These are phyloP conservation scores for Apolygus lucorum DNA, from an alignment of 1,140 invertebrate species.

Conservation along the genomic window DNA sequence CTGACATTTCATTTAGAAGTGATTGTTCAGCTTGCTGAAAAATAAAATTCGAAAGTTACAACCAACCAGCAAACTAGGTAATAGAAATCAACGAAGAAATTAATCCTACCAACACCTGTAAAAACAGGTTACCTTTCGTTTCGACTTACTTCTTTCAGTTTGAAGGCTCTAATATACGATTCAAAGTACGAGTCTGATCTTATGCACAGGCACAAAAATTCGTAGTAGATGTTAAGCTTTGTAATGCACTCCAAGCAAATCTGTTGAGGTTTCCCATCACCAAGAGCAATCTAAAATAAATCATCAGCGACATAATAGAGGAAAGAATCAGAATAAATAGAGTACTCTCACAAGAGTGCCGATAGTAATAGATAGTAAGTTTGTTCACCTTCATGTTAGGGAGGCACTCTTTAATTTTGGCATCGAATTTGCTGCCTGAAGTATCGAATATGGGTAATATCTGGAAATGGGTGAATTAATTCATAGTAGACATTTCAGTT, in stretches of 20 bases:
- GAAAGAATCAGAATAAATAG: neutral
- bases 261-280: conserved; percentile 33
- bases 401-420: conserved; percentile 22
- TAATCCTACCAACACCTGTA: too few relatives aligned
- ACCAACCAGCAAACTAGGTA: too few relatives aligned
- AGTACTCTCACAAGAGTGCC: neutral
- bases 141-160: neutral
- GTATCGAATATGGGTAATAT: conserved; percentile 24
- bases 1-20: too few relatives aligned
- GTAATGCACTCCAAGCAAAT: conserved; percentile 32
- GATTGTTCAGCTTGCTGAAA: too few relatives aligned
- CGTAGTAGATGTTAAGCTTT: conserved; percentile 32
- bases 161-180: conserved; percentile 14
- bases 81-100: too few relatives aligned
- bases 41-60: too few relatives aligned
- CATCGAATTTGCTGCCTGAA: conserved; percentile 18
- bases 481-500: neutral
- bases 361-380: neutral
- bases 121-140: too few relatives aligned
- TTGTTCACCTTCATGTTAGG: conserved; percentile 17
- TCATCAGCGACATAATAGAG: neutral
- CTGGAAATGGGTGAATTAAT: neutral
- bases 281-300: conserved; percentile 30
- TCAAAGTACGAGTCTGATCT: conserved; percentile 33
- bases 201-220: conserved; percentile 31